Conservation (phyloP, 2,113 vertebrate species). For the Tricholaema leucomelas region DNA sequence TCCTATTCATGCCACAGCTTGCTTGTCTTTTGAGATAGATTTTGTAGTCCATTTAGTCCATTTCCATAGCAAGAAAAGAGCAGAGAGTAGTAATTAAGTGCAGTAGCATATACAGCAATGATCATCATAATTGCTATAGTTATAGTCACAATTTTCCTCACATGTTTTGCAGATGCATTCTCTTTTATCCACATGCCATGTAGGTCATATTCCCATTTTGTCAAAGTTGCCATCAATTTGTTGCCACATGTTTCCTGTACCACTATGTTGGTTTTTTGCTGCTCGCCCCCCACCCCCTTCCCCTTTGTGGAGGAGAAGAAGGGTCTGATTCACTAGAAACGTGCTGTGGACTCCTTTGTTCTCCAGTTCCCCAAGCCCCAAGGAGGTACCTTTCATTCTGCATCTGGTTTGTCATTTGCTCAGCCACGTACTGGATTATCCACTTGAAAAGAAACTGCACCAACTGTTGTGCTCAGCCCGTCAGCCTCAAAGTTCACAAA, state of each 20-base stretch:
- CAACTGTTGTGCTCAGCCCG: background rate
- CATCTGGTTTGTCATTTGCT: constrained; percentile 33
- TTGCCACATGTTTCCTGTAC: constrained; percentile 41
- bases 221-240: constrained; percentile 42
- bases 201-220: constrained; percentile 29
- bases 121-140: constrained; percentile 66
- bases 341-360: background rate
- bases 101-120: background rate
- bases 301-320: constrained; percentile 16
- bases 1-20: constrained; percentile 70
- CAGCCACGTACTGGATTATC: background rate
- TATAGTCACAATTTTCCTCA: constrained; percentile 62
- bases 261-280: background rate
- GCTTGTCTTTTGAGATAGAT: constrained; percentile 72
- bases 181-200: constrained; percentile 55
- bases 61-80: constrained; percentile 70
- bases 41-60: constrained; percentile 71
- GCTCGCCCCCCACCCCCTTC: background rate
- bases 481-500: constrained; percentile 27
- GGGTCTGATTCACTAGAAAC: background rate
- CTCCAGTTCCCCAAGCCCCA: background rate
- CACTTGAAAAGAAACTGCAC: constrained; percentile 1
- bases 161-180: constrained; percentile 67
- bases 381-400: constrained; percentile 16
- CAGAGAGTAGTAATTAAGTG: constrained; percentile 66